Base-by-base conservation (phyloP, 2,797 vertebrate genomes). In the Premnoplex brunnescens region DNA sequence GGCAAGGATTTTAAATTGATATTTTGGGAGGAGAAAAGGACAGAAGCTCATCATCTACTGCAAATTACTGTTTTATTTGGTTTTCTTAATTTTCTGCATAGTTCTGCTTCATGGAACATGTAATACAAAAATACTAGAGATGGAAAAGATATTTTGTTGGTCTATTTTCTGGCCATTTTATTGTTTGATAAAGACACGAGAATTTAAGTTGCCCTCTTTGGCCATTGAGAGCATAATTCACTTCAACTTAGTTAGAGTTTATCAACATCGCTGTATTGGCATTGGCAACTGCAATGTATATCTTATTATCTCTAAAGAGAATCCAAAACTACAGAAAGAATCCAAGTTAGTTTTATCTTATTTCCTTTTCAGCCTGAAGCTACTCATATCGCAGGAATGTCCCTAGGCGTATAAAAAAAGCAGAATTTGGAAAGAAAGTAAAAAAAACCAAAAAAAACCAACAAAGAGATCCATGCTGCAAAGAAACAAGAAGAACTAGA, bases 11-110 rank as follows among this genome's bases (percentile, higher is more conserved):
- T 81, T n/a, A 77, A 76, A 54, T 6, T n/a, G 11, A 46, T 48
- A 23, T 79, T 89, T 82, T 92, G 20, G 36, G 91, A 93, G 14
- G 23, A 68, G 28, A 85, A 77, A 79, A 80, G 37, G 52, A 89
- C 22, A 76, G 32, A 26, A 82, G 19, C 46, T 88, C 59, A 69
- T 78, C 2, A 75, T 80, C 51, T 84, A 23, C 24, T 81, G 41
- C 7, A 89, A 91, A 60, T 51, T 77, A 76, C 14, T 16, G 1
- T 15, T 94, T 77, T 85, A 46, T 84, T 85, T 49, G 3, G 3
- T 85, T 91, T 90, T 84, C n/a, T 76, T 73, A 78, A 78, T 91
- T 81, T 96, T 85, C 72, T 81, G 22, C n/a, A 72, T 68, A 80
- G 30, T 17, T 68, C 11, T 80, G 37, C 41, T 83, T 95, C 83